Evolutionary conservation across 2,888 invertebrate species (phyloP).

Genomic region (Drosophila parthenogenetica): DNA sequence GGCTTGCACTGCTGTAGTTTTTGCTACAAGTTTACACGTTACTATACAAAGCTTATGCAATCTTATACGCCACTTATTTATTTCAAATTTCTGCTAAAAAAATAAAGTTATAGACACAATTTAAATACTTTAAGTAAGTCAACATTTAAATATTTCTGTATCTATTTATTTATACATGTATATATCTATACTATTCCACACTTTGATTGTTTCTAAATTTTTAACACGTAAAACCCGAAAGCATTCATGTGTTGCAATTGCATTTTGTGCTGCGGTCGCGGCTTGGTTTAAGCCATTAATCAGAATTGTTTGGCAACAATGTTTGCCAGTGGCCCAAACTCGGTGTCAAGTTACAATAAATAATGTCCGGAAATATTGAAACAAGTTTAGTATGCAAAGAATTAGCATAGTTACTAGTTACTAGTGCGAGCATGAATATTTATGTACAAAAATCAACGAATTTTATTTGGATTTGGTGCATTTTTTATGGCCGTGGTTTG

Average conservation of each 20-base stretch:
- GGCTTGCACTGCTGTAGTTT: no score
- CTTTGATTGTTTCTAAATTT: background rate
- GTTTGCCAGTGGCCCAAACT: background rate
- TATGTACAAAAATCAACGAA: background rate
- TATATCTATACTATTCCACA: background rate
- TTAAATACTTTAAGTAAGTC: no score
- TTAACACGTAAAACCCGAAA: background rate
- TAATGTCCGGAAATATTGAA: conserved; percentile 1
- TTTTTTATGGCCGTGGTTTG: conserved; percentile 1
- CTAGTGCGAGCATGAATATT: conserved; percentile 12
- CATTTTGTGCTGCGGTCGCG: conserved; percentile 7
- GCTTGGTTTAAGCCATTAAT: conserved; percentile 19
- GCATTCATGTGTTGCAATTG: conserved; percentile 4
- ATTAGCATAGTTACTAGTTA: conserved; percentile 21
- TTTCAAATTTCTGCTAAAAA: no score
- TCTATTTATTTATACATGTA: no score
- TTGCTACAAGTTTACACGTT: no score
- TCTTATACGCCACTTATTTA: no score
- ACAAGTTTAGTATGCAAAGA: conserved; percentile 15
- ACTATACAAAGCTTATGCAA: no score
- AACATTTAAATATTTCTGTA: no score
- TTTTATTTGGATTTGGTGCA: background rate
- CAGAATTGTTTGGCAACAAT: conserved; percentile 12
- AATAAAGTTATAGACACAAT: no score
- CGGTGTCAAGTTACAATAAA: conserved; percentile 14